A percentile compares a stretch with the other conserved stretches of the same genome.
Conservation (phyloP, 2,797 vertebrate species). For the Hippocampus kuda region DNA sequence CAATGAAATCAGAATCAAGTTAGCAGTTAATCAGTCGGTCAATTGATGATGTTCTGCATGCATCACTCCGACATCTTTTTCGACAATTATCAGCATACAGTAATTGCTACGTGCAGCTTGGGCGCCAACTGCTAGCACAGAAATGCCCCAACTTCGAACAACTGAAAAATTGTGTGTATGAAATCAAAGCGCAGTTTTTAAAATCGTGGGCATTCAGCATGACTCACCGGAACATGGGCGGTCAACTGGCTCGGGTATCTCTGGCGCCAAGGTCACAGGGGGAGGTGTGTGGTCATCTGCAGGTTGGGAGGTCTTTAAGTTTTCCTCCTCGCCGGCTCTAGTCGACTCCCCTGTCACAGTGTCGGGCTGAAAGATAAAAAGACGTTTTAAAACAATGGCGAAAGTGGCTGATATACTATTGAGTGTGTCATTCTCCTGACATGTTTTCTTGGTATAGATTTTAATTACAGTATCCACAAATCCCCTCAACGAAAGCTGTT, state of each 20-base stretch:
- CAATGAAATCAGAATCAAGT: no score
- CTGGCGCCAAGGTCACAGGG: slow-evolving; percentile 51
- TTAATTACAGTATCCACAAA: no score
- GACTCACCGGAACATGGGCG: slow-evolving; percentile 71
- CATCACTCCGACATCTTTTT: background rate
- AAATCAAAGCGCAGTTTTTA: background rate
- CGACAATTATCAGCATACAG: background rate
- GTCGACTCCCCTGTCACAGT: slow-evolving; percentile 49
- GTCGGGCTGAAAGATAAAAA: slow-evolving; percentile 59
- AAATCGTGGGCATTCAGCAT: background rate
- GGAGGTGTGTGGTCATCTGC: slow-evolving; percentile 48
- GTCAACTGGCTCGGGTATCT: slow-evolving; percentile 54
- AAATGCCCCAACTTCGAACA: background rate
- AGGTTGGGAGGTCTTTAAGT: slow-evolving; percentile 28
- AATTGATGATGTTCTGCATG: no score
- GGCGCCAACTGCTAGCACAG: background rate
- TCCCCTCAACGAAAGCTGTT: no score
- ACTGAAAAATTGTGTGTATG: background rate
- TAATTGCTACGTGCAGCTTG: background rate
- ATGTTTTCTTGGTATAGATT: no score
- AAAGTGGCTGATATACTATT: no score
- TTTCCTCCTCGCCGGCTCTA: slow-evolving; percentile 42
- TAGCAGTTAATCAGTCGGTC: no score
- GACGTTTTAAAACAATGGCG: background rate
- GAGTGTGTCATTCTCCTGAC: no score